Base-by-base conservation (phyloP, 2,888 invertebrate genomes). In the Drosophila prolongata region DNA sequence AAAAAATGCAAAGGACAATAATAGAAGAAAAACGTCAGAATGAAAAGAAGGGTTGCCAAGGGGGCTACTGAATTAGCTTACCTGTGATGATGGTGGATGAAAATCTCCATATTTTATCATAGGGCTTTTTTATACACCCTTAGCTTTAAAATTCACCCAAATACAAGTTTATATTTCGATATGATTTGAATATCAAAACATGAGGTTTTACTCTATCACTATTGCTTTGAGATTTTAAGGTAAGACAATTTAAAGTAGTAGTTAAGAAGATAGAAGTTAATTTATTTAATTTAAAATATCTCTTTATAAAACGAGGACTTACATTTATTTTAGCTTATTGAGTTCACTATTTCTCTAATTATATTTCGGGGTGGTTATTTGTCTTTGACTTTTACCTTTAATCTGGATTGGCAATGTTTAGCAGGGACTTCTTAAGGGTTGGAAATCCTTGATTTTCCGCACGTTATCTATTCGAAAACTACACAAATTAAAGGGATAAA, bases 361-460 rank as follows among this genome's bases (percentile, higher is more conserved):
- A 42, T n/a, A 16, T 24, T 10, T n/a, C 19, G 1, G 16, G 9
- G 56, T 9, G 14, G 14, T 6, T 19, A 55, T n/a, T 30, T 43
- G n/a, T 11, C 40, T 40, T 8, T 16, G 3, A 5, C 9, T 16
- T 38, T 6, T 13, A 40, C 61, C 38, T 19, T 4, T 58, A 59
- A 30, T 9, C 11, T 16, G 8, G 9, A 9, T 14, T 2, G 6
- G 3, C 11, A 30, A 19, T 42, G 24, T 24, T 59, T 43, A 35
- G n/a, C 54, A 24, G 4, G 24, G 11, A 10, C 35, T n/a, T 24
- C 9, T 27, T 34, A 57, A 19, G 62, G 49, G 64, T 49, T 49
- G 62, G 16, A 42, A 62, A 13, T 27, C 49, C 35, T 2, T 11
- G 49, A 43, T 64, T 49, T n/a, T 64, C 24, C 16, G 8, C 35